A percentile compares a stretch with the other conserved stretches of the same genome.
These are phyloP conservation scores for Danio kyathit DNA, from an alignment of 2,797 vertebrate genomes.

Conservation along the genomic window DNA sequence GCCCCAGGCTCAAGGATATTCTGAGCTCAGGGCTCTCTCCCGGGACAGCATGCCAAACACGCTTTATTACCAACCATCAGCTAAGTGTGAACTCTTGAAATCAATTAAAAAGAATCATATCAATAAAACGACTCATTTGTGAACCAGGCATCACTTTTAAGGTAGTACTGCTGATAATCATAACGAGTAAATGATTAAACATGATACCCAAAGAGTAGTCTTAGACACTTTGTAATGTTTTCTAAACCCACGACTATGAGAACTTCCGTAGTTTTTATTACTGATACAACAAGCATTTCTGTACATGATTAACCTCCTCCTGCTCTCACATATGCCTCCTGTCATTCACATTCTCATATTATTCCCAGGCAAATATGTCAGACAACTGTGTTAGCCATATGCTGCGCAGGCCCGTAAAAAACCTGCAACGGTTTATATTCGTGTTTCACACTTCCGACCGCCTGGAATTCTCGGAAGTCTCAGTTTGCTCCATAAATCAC, in stretches of 20 bases:
- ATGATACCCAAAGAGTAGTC: not conserved
- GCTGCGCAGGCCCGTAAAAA: slow-evolving; percentile 73
- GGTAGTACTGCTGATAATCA: not conserved
- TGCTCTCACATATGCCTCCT: slow-evolving; percentile 79
- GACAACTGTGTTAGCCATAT: slow-evolving; percentile 77
- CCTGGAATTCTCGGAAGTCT: slow-evolving; percentile 44
- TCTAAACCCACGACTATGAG: not conserved
- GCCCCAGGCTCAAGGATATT: too few species aligned
- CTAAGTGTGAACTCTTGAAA: too few species aligned
- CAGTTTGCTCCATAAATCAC: not conserved
- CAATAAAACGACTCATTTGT: not conserved
- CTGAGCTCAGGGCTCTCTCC: too few species aligned
- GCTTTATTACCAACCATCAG: too few species aligned
- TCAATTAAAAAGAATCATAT: not conserved
- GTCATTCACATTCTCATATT: slow-evolving; percentile 69
- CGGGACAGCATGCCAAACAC: too few species aligned
- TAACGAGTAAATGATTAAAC: not conserved
- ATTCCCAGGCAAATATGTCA: slow-evolving; percentile 69
- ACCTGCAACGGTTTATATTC: slow-evolving; percentile 77
- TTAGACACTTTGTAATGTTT: not conserved
- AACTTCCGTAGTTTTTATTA: slow-evolving; percentile 70
- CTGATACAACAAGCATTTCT: slow-evolving; percentile 74
- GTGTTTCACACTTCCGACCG: slow-evolving; percentile 84
- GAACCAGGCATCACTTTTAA: not conserved
- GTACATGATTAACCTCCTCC: slow-evolving; percentile 79